phyloP scores from a whole-genome alignment of 1,140 invertebrate genomes.

The Aphaenogaster rudis region DNA sequence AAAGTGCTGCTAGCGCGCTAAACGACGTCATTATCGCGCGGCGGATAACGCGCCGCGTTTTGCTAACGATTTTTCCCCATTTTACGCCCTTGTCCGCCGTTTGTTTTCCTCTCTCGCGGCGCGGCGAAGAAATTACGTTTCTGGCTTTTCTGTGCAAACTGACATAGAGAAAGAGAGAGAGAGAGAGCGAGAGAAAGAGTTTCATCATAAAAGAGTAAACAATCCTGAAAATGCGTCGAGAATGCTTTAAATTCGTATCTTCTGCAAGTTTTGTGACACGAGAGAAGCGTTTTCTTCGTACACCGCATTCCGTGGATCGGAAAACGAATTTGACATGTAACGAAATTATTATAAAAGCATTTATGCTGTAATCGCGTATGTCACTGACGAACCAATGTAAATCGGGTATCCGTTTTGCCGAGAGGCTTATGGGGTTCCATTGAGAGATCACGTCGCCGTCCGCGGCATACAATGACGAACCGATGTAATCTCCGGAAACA shows the following conservation, averaged over 20 bases:
- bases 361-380: slow-evolving; percentile 9
- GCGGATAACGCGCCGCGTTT: slow-evolving; percentile 9
- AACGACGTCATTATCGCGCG: slow-evolving; percentile 76
- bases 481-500: slow-evolving; percentile 86
- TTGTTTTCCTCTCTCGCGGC: slow-evolving; percentile 14
- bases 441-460: slow-evolving; percentile 66
- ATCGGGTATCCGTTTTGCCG: slow-evolving; percentile 55
- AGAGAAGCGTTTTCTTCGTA: background rate
- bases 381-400: slow-evolving; percentile 35
- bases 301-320: background rate
- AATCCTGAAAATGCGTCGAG: background rate
- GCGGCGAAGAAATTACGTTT: slow-evolving; percentile 48
- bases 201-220: background rate
- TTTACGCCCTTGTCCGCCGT: slow-evolving; percentile 35
- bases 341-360: slow-evolving; percentile 36
- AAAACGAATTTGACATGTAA: background rate
- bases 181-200: background rate
- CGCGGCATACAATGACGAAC: slow-evolving; percentile 82
- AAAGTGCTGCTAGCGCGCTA: slow-evolving; percentile 54
- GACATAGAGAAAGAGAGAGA: background rate
- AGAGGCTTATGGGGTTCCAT: slow-evolving; percentile 73
- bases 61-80: slow-evolving; percentile 68
- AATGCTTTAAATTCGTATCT: background rate
- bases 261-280: background rate
- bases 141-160: background rate